Evolutionary conservation across 2,888 invertebrate genomes (phyloP), one percentile per base, ranked within the genome.

Genomic region (Drosophila macrospina): DNA sequence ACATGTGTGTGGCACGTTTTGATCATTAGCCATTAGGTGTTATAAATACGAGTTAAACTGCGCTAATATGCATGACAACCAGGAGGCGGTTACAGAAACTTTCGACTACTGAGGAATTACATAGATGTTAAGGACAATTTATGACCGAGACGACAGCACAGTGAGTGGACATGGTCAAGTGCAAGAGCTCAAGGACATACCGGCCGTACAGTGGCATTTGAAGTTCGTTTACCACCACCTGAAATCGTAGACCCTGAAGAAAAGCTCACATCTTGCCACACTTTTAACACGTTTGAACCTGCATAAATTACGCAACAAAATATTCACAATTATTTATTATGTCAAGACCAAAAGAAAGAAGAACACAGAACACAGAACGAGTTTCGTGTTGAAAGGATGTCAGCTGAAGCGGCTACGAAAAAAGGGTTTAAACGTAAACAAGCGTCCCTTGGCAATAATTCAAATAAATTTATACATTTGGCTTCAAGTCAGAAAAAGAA

Each of bases 21-120:
- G 72, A 78, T 84, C 85, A 86, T 85, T 86, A 85, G 84, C 77
- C 80, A 64, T 70, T 78, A 79, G 81, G 84, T 78, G 78, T 79
- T 80, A 83, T 84, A 86, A 86, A 86, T 86, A 83, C 80, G 72
- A 73, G 76, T 86, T 80, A 86, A 85, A 75, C 76, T 74, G 70
- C 66, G 72, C 69, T 76, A 76, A 76, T 76, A 76, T 75, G 71
- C 72, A 75, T 56, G 63, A 60, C 66, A 60, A 63, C 57, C 65
- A 63, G 62, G 15, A 34, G 45, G 10, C 28, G 45, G 10, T 24
- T 10, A 42, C 41, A 16, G 39, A 32, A 10, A 30, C 15, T 26
- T 36, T 41, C 11, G 6, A 11, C 2, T 6, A 6, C 51, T 6
- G 11, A 45, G 45, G 26, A 39, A 60, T 65, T 61, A 62, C 65